A percentile compares a stretch with the other conserved stretches of the same genome.
These are phyloP conservation scores for Cirrhinus mrigala DNA, from an alignment of 2,797 vertebrate genomes.

Conservation along the genomic window DNA sequence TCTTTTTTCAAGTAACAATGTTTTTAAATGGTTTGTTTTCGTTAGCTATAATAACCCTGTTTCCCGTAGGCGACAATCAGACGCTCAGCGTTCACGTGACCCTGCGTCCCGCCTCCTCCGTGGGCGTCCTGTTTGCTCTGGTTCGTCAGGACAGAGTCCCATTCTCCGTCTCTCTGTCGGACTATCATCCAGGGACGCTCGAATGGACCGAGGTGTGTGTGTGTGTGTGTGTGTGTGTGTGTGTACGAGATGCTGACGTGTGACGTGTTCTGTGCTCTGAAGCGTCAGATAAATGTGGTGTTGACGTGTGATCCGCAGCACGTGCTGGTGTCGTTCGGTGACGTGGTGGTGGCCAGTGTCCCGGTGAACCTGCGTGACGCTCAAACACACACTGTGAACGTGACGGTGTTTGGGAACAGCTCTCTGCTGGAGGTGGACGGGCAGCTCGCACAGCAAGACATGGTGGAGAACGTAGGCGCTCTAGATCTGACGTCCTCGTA, in stretches of 20 bases:
- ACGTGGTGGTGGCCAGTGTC: conserved; percentile 81
- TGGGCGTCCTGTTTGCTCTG: conserved; percentile 89
- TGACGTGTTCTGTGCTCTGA: background rate
- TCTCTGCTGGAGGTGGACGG: conserved; percentile 85
- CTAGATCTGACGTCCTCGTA: conserved; percentile 76
- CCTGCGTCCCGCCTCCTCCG: conserved; percentile 85
- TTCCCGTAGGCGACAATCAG: conserved; percentile 74
- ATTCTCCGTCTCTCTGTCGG: conserved; percentile 87
- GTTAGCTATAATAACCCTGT: background rate
- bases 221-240: background rate
- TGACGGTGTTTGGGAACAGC: conserved; percentile 79
- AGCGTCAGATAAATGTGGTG: background rate
- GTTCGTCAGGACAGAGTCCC: conserved; percentile 84
- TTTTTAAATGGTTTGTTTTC: background rate
- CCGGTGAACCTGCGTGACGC: conserved; percentile 85
- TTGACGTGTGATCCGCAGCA: conserved; percentile 75
- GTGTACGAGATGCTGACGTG: background rate
- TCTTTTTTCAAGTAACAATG: background rate
- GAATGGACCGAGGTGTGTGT: conserved; percentile 87
- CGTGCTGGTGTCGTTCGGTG: conserved; percentile 83
- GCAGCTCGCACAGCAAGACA: conserved; percentile 75
- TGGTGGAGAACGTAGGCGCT: conserved; percentile 69
- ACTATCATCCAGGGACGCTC: conserved; percentile 87
- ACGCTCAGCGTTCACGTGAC: conserved; percentile 82
- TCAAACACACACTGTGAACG: conserved; percentile 83